Conservation (phyloP, 2,888 invertebrate species). For the Willowsia nigromaculata region DNA sequence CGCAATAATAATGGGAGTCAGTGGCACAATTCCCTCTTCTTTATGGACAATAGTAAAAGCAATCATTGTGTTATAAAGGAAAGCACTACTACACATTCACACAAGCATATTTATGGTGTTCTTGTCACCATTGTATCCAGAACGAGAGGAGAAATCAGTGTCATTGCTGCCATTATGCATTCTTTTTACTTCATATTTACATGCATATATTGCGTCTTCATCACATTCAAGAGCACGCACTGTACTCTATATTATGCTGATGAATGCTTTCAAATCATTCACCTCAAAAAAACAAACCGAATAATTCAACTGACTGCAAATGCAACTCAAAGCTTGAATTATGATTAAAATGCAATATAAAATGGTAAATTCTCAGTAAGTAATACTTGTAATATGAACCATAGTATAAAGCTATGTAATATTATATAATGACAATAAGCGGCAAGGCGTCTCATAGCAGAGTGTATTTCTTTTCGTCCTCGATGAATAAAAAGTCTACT, state of each 20-base stretch:
- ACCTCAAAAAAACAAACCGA: conserved; percentile 39
- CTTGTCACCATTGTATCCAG: conserved; percentile 30
- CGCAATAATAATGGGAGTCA: background rate
- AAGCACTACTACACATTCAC: background rate
- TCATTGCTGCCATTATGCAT: conserved; percentile 57
- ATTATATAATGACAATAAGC: too few species aligned
- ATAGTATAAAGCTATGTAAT: background rate
- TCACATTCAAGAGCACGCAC: conserved; percentile 43
- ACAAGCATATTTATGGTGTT: background rate
- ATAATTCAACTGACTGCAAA: background rate
- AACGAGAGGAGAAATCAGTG: conserved; percentile 59
- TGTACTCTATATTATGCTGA: conserved; percentile 2
- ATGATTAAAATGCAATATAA: background rate
- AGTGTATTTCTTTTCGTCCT: background rate
- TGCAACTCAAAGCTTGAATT: background rate
- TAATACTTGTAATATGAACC: too few species aligned
- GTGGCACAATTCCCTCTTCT: conserved; percentile 9
- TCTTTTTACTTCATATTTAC: background rate
- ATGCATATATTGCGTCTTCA: conserved; percentile 19
- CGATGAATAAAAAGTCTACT: background rate
- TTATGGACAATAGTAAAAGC: conserved; percentile 58
- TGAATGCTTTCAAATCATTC: conserved; percentile 17
- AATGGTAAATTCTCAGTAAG: background rate
- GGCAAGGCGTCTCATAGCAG: too few species aligned
- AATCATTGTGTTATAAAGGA: conserved; percentile 52